Evolutionary conservation across 2,888 invertebrate species (phyloP).

Genomic region (Reticulitermes lucifugus): DNA sequence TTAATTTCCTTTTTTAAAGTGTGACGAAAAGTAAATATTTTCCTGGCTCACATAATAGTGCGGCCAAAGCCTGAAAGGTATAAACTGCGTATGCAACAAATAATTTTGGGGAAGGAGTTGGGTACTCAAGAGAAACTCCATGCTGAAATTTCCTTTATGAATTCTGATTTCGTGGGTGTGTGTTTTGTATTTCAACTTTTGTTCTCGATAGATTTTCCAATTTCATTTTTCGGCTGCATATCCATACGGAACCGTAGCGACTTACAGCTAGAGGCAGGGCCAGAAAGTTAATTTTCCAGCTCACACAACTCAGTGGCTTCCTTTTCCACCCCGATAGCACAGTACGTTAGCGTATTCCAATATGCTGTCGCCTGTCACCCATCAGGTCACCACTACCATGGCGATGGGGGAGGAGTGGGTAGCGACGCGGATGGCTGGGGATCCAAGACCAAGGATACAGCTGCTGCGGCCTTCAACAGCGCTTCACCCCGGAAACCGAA

Average conservation of each 20-base stretch:
- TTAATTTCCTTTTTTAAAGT: too few relatives aligned
- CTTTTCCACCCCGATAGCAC: neutral
- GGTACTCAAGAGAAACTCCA: neutral
- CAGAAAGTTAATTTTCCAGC: conserved; percentile 33
- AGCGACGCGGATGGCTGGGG: neutral
- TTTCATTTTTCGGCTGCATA: neutral
- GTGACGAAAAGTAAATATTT: too few relatives aligned
- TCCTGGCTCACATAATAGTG: too few relatives aligned
- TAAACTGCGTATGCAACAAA: too few relatives aligned
- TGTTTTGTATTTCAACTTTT: neutral
- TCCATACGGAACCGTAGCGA: neutral
- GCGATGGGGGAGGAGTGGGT: conserved; percentile 54
- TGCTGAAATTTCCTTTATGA: too few relatives aligned
- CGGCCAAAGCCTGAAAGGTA: too few relatives aligned
- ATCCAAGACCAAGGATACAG: conserved; percentile 7
- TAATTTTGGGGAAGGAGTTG: too few relatives aligned
- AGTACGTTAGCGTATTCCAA: conserved; percentile 28
- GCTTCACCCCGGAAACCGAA: conserved; percentile 5
- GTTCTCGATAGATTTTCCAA: neutral
- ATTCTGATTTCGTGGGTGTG: neutral
- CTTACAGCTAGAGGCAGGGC: neutral
- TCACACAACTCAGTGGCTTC: neutral
- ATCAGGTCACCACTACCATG: conserved; percentile 34
- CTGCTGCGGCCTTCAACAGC: neutral
- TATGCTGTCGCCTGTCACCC: neutral